A percentile compares a stretch with the other conserved stretches of the same genome.
Evolutionary conservation across 2,113 vertebrate species (phyloP).

Genomic region (Gavialis gangeticus): DNA sequence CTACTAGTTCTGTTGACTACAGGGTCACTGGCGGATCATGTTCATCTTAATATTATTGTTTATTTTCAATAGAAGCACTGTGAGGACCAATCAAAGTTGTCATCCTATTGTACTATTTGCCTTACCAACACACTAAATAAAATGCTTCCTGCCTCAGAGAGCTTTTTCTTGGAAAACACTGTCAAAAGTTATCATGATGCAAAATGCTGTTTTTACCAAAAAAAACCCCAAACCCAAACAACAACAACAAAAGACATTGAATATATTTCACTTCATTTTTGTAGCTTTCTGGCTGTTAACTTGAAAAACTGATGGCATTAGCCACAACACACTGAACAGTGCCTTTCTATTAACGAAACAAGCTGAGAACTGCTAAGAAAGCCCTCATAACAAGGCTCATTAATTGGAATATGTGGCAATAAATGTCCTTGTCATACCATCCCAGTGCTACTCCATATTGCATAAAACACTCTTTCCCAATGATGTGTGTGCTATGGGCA

Average conservation of each 20-base stretch:
- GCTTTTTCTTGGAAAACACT: not conserved
- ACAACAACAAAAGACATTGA: not conserved
- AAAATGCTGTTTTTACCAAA: not conserved
- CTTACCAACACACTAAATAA: not conserved
- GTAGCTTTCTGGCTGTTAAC: not conserved
- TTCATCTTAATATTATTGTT: not conserved
- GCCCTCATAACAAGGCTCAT: conserved; percentile 25
- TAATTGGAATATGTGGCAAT: conserved; percentile 40
- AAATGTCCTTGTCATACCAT: not conserved
- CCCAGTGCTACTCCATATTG: not conserved
- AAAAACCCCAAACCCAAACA: not conserved
- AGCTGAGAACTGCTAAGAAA: conserved; percentile 16
- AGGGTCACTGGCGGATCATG: too few species aligned
- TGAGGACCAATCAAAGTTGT: not conserved
- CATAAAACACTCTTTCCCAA: conserved; percentile 24
- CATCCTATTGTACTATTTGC: not conserved
- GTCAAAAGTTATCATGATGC: not conserved
- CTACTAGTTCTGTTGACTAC: too few species aligned
- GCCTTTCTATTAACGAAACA: conserved; percentile 17
- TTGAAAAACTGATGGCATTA: not conserved
- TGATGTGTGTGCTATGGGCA: not conserved
- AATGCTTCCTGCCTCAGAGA: not conserved
- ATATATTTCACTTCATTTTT: not conserved
- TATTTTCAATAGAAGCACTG: not conserved
- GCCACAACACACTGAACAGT: not conserved